Conservation (phyloP, 2,113 vertebrate species). For the Channa maculata region DNA sequence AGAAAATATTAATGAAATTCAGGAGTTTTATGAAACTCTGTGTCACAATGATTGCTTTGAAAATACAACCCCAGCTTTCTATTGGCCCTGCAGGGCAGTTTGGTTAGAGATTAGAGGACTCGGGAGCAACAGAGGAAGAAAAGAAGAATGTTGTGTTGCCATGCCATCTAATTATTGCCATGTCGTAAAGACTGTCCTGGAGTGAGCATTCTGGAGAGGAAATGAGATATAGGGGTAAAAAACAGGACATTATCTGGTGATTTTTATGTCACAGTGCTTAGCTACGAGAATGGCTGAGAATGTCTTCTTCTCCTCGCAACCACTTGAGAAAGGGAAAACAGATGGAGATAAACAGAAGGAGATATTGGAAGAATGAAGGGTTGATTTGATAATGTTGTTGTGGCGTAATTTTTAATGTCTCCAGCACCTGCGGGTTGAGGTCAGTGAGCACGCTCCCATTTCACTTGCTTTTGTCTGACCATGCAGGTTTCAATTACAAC, state of each 20-base stretch:
- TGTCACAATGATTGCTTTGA: slow-evolving; percentile 28
- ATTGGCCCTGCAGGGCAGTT: slow-evolving; percentile 24
- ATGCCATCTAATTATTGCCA: slow-evolving; percentile 23
- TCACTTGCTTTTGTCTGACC: not conserved
- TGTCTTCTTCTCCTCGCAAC: slow-evolving; percentile 6
- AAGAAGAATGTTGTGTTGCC: slow-evolving; percentile 22
- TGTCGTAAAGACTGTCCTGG: slow-evolving; percentile 22
- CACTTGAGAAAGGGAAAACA: not conserved
- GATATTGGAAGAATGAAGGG: slow-evolving; percentile 21
- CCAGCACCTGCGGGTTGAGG: slow-evolving; percentile 14
- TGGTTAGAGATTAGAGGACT: not conserved
- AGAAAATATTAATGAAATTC: slow-evolving; percentile 20
- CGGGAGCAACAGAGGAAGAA: slow-evolving; percentile 19
- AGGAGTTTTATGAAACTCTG: slow-evolving; percentile 14
- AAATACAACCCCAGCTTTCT: slow-evolving; percentile 10
- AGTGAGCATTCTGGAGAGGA: slow-evolving; percentile 17
- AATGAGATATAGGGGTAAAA: slow-evolving; percentile 22
- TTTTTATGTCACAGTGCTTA: slow-evolving; percentile 23
- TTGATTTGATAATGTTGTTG: slow-evolving; percentile 22
- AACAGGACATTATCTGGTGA: slow-evolving; percentile 4
- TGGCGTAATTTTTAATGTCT: not conserved
- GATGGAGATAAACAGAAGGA: not conserved
- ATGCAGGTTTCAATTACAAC: not conserved
- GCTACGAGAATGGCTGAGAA: not conserved
- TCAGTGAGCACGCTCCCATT: slow-evolving; percentile 11